These are phyloP conservation scores for Myiotriccus ornatus DNA, from an alignment of 2,797 vertebrate species.

Conservation along the genomic window DNA sequence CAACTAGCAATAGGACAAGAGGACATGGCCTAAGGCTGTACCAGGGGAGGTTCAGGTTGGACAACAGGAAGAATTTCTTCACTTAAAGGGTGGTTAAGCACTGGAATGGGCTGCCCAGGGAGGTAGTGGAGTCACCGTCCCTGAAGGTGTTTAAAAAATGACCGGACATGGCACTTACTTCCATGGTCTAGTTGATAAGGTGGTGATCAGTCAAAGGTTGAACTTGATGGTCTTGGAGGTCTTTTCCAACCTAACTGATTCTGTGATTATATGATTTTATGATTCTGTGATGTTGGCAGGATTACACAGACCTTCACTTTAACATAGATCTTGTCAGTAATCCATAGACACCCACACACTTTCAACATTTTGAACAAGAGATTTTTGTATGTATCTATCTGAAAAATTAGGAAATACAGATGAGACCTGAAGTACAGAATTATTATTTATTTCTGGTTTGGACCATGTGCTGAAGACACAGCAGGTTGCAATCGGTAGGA, in stretches of 20 bases:
- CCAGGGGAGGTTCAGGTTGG: neutral
- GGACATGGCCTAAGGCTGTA: neutral
- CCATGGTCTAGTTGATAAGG: neutral
- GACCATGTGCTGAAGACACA: neutral
- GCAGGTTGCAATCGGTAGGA: neutral
- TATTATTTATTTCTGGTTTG: neutral
- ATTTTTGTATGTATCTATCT: rapidly evolving
- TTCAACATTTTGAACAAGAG: neutral
- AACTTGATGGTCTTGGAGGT: neutral
- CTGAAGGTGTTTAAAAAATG: neutral
- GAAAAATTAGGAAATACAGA: neutral
- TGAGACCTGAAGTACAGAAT: neutral
- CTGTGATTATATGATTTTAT: neutral
- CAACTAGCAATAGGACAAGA: neutral
- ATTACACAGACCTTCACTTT: neutral
- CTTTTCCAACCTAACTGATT: neutral
- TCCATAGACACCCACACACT: neutral
- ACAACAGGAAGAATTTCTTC: neutral
- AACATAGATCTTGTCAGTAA: neutral
- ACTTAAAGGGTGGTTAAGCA: neutral
- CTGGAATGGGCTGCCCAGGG: neutral
- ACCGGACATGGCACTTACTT: neutral
- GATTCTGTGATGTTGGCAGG: neutral
- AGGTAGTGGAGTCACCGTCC: neutral
- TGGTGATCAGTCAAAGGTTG: neutral